Evolutionary conservation across 2,888 invertebrate genomes (phyloP), one percentile per base, ranked within the genome.

Genomic region (Protophormia terraenovae): DNA sequence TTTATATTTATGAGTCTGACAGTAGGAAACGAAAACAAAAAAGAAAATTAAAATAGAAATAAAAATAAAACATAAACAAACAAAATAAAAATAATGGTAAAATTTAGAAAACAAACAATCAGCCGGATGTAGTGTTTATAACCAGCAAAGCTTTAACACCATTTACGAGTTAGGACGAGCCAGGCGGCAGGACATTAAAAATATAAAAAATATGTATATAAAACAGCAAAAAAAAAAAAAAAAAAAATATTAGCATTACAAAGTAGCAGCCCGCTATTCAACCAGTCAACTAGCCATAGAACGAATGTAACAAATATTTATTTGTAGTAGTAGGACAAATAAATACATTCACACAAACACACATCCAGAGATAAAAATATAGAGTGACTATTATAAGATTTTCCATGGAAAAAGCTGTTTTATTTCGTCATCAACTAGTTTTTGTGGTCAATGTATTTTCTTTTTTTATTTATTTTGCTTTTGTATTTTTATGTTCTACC

Each of bases 101-200:
- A 67, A 75, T 79, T 64, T 76, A 29, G 55, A 81, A 60, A 84
- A 81, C 41, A 77, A 53, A 80, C 66, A 62, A 55, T 12, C 53
- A 84, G 24, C 72, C 76, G 84, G 80, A 80, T 72, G 27, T 69
- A 66, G 58, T 72, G 75, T 77, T 76, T 84, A 84, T 76, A 80
- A 66, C 71, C 76, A 80, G 66, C 80, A 77, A 84, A 80, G 77
- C 66, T 81, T 75, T 35, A 81, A 77, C 76, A 47, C 80, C 72
- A 77, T 77, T 73, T 67, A 58, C 66, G 69, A 76, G 64, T 76
- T 66, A 58, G 75, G 75, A 84, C 71, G 32, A 84, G 38, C 64
- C 83, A 24, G 22, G 12, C 38, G 64, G 66, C 41, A 72, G 71
- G 41, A 67, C 60, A 67, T 72, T 81, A 29, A 16, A 29, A 71